Evolutionary conservation across 1,140 invertebrate genomes (phyloP).

Genomic region (Teleopsis dalmanni): DNA sequence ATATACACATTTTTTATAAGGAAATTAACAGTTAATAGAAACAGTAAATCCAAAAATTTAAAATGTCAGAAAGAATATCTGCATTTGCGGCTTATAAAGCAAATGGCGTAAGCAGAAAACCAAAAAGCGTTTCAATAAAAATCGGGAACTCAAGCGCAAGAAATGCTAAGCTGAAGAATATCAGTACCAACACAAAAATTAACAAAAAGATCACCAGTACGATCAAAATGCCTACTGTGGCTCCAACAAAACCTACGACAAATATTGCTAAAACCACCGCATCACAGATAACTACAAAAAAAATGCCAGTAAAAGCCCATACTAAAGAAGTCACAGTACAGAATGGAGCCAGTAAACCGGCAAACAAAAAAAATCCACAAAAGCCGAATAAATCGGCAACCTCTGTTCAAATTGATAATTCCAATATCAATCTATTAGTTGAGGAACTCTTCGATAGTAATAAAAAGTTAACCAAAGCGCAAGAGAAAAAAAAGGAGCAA

Average conservation of each 20-base stretch:
- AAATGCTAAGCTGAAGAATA: background rate
- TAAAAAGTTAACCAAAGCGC: constrained; percentile 8
- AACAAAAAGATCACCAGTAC: too few relatives aligned
- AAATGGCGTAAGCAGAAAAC: background rate
- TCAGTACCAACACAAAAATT: too few relatives aligned
- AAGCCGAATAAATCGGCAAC: background rate
- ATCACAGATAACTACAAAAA: too few relatives aligned
- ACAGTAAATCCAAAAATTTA: too few relatives aligned
- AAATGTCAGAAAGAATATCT: constrained; percentile 1
- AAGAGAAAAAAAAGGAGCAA: constrained; percentile 11
- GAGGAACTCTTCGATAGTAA: constrained; percentile 2
- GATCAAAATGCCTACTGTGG: background rate
- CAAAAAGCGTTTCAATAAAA: too few relatives aligned
- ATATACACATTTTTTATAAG: too few relatives aligned
- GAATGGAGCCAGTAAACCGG: background rate
- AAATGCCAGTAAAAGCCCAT: too few relatives aligned
- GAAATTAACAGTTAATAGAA: too few relatives aligned
- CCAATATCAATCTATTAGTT: constrained; percentile 1
- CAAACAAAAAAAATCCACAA: background rate
- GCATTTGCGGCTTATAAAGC: constrained; percentile 1
- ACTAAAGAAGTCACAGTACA: background rate
- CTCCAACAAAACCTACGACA: background rate
- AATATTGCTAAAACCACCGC: background rate
- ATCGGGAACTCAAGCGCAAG: too few relatives aligned
- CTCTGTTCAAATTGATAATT: background rate